Percentiles rank a stretch among this genome's conserved stretches.
phyloP scores from a whole-genome alignment of 2,888 invertebrate species.

The Tinea pellionella region DNA sequence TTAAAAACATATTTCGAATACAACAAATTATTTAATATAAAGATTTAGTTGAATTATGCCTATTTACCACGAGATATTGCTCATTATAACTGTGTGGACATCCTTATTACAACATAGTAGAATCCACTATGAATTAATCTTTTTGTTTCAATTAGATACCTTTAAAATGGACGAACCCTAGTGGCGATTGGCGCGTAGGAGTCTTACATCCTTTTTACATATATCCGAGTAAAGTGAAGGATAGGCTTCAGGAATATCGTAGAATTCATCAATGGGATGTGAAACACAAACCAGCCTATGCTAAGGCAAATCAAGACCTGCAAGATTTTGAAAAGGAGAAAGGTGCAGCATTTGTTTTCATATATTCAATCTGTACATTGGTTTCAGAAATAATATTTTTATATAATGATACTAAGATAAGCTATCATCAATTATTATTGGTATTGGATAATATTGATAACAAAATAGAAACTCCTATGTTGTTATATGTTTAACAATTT shows the following conservation, averaged over 20 bases:
- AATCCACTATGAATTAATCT: too few relatives aligned
- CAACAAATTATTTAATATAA: background rate
- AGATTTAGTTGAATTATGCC: background rate
- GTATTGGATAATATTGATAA: background rate
- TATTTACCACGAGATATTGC: background rate
- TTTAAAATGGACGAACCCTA: constrained; percentile 83
- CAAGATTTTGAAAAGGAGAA: constrained; percentile 80
- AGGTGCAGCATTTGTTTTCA: constrained; percentile 47
- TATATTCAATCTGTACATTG: too few relatives aligned
- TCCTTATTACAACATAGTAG: background rate
- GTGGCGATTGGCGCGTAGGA: constrained; percentile 88
- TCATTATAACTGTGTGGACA: background rate
- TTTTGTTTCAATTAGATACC: constrained; percentile 73
- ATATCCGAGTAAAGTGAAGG: constrained; percentile 86
- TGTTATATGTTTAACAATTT: too few relatives aligned
- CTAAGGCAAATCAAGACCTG: constrained; percentile 80
- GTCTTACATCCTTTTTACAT: constrained; percentile 86
- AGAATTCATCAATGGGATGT: constrained; percentile 89
- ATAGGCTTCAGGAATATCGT: constrained; percentile 82
- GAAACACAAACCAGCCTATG: constrained; percentile 80
- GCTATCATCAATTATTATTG: constrained; percentile 2
- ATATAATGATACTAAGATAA: background rate
- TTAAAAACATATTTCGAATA: background rate
- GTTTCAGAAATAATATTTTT: background rate
- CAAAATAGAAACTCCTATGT: background rate